Base-by-base conservation (phyloP, 2,797 vertebrate genomes). In the Cyclura pinguis region DNA sequence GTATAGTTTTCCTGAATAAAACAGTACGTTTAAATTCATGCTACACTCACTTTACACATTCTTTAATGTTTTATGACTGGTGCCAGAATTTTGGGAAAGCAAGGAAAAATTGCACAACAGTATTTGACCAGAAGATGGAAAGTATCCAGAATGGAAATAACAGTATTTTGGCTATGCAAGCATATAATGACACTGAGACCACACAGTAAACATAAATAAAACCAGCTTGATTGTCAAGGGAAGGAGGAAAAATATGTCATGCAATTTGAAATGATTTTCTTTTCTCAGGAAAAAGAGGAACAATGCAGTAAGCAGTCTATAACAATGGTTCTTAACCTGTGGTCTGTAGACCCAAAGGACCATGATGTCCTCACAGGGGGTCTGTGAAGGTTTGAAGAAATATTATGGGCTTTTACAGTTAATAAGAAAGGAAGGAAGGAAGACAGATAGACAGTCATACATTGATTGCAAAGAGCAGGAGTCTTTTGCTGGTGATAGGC, bases 181-280 rank as follows among this genome's bases (percentile, higher is more conserved):
- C 62, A 6, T 91, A 92, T 86, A 95, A 94, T 96, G 92, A 92
- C 89, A 92, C 57, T n/a, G 35, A 95, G 94, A 96, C 95, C 95
- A 95, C 94, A 94, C 93, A 95, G 95, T 90, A 85, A 93, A 93
- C 90, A 91, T 96, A 95, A 96, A 94, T 96, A 93, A 95, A 96
- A 97, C 93, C 93, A 96, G 89, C 96, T 95, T 95, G 94, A 86
- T 95, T 90, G 86, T 93, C 92, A 93, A 87, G 90, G 91, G 85
- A 87, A 62, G 62, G 91, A 91, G 91, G 29, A 47, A 93, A 74
- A 88, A 82, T 82, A 62, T 4, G 0, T 55, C 92, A 77, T 91
- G 91, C 87, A 59, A 85, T 84, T 89, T 92, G 92, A 91, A 95
- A 93, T 85, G 94, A 88, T 88, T 88, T 90, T 88, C 91, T 88